phyloP scores from a whole-genome alignment of 2,888 invertebrate genomes.

The Parthenolecanium corni region DNA sequence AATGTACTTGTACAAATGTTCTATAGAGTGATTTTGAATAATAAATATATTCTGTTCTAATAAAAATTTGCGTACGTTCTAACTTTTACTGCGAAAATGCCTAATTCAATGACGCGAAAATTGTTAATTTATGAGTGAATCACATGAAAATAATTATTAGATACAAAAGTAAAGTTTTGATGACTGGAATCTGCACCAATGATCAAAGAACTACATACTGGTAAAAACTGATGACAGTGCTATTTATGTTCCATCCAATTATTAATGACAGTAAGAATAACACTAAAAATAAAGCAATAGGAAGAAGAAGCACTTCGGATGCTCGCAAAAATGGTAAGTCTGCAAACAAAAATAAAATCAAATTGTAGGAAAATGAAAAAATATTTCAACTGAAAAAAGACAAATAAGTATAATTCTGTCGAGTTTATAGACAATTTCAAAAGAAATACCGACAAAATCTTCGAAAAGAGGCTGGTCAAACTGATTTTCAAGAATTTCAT shows the following conservation, averaged over 20 bases:
- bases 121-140: no score
- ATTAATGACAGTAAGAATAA: conserved; percentile 65
- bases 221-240: conserved; percentile 71
- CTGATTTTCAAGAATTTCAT: no score
- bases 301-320: conserved; percentile 71
- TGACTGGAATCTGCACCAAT: neutral
- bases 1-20: no score
- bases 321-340: conserved; percentile 77
- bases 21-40: no score
- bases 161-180: conserved; percentile 36
- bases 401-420: neutral
- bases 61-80: no score
- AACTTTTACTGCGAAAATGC: no score
- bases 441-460: no score
- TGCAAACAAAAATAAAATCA: conserved; percentile 40
- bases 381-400: neutral
- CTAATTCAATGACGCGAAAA: no score
- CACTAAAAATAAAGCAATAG: conserved; percentile 64
- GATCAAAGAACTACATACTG: conserved; percentile 59
- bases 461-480: no score
- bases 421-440: conserved; percentile 1
- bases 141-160: conserved; percentile 32
- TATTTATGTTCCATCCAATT: conserved; percentile 72
- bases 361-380: no score
- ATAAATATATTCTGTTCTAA: no score